Conservation (phyloP, 2,888 invertebrate genomes). For the Meteorus cinctellus region DNA sequence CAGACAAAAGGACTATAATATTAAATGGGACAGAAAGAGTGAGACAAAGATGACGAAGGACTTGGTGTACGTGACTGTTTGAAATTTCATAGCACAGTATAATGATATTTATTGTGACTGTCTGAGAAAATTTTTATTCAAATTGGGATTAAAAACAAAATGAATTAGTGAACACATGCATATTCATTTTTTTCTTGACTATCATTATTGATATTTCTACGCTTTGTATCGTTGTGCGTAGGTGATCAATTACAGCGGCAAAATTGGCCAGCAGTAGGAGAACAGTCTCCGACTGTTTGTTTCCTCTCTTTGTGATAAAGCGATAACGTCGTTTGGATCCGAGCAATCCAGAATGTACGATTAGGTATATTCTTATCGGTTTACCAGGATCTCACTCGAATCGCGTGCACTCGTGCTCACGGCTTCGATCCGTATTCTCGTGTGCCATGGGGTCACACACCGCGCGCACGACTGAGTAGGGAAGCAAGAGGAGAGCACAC, state of each 20-base stretch:
- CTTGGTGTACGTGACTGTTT: conserved; percentile 49
- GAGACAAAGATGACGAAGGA: conserved; percentile 36
- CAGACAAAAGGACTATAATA: conserved; percentile 30
- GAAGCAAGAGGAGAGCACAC: conserved; percentile 3
- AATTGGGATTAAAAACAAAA: conserved; percentile 35
- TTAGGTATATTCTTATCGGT: conserved; percentile 43
- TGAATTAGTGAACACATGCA: too few relatives aligned
- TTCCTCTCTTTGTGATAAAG: conserved; percentile 29
- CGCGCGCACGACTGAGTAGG: conserved; percentile 7
- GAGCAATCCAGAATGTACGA: conserved; percentile 58
- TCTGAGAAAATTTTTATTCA: conserved; percentile 46
- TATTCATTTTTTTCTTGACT: neutral
- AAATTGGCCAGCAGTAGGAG: neutral
- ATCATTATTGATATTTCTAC: neutral
- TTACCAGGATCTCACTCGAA: conserved; percentile 38
- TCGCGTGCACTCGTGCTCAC: conserved; percentile 50
- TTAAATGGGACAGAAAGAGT: conserved; percentile 32
- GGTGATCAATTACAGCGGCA: neutral
- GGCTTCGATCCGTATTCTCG: conserved; percentile 57
- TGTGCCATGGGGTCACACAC: conserved; percentile 29
- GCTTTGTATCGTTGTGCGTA: neutral
- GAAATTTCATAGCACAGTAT: conserved; percentile 49
- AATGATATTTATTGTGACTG: conserved; percentile 52
- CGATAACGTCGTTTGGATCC: conserved; percentile 54
- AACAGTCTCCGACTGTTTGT: neutral